These are phyloP conservation scores for Limnephilus rhombicus DNA, from an alignment of 2,888 invertebrate species.

Conservation along the genomic window DNA sequence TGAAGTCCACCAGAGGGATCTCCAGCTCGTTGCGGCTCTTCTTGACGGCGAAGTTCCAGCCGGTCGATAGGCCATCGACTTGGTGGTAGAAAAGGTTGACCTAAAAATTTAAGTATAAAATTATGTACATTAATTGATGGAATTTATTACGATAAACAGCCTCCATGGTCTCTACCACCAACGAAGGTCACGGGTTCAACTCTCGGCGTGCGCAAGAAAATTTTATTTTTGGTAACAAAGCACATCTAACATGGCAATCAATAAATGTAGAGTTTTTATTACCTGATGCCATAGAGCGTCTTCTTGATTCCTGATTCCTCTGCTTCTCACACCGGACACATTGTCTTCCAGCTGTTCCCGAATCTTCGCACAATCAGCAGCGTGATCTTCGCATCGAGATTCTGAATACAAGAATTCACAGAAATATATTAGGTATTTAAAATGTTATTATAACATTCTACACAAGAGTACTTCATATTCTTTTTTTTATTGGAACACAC, in stretches of 20 bases:
- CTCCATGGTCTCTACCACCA: no score
- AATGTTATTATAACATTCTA: no score
- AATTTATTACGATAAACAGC: neutral
- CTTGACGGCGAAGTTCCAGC: slow-evolving; percentile 84
- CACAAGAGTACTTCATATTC: no score
- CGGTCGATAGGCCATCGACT: slow-evolving; percentile 86
- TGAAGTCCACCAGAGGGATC: slow-evolving; percentile 81
- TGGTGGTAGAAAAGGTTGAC: slow-evolving; percentile 87
- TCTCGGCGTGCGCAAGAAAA: no score
- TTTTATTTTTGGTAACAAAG: no score
- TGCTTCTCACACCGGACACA: slow-evolving; percentile 79
- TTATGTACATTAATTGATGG: neutral
- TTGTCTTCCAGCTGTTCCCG: slow-evolving; percentile 82
- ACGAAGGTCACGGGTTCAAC: no score
- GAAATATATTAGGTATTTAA: no score
- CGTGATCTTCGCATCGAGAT: slow-evolving; percentile 76
- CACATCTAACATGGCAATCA: neutral
- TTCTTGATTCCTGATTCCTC: slow-evolving; percentile 73
- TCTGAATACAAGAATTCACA: slow-evolving; percentile 67
- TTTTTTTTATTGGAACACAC: no score
- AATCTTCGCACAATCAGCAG: slow-evolving; percentile 82
- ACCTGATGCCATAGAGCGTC: slow-evolving; percentile 93
- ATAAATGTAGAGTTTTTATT: neutral
- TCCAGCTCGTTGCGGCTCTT: slow-evolving; percentile 81
- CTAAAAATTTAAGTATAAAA: slow-evolving; percentile 70